phyloP scores from a whole-genome alignment of 2,113 vertebrate species.

The Carassius gibelio region DNA sequence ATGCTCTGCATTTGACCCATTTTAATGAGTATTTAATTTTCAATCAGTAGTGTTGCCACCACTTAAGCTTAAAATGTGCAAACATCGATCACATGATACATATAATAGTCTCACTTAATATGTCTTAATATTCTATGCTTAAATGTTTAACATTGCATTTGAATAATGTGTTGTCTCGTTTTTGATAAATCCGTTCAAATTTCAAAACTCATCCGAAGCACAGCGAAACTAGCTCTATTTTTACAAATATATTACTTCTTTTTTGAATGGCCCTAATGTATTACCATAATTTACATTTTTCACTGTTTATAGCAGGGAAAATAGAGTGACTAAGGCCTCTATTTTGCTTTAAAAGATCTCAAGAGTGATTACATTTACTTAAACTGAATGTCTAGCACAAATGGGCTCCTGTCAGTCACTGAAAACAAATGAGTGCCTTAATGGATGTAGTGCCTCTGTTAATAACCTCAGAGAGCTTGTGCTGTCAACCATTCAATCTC shows the following conservation, averaged over 20 bases:
- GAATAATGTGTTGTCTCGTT: not conserved
- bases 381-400: slow-evolving; percentile 14
- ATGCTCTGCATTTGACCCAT: not conserved
- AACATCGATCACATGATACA: not conserved
- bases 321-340: not conserved
- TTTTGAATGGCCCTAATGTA: not conserved
- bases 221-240: not conserved
- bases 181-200: not conserved
- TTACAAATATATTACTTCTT: not conserved
- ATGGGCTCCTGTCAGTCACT: slow-evolving; percentile 9
- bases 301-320: not conserved
- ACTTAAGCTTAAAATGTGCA: not conserved
- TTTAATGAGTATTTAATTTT: not conserved
- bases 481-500: not conserved
- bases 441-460: slow-evolving; percentile 21
- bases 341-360: not conserved
- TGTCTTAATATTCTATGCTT: not conserved
- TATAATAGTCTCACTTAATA: slow-evolving; percentile 2
- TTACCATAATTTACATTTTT: not conserved
- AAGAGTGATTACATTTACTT: slow-evolving; percentile 20
- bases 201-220: not conserved
- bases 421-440: slow-evolving; percentile 14
- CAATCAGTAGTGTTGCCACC: not conserved
- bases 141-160: not conserved
- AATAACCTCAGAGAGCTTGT: slow-evolving; percentile 17